phyloP scores from a whole-genome alignment of 2,888 invertebrate genomes.

The Cylindroiulus punctatus region DNA sequence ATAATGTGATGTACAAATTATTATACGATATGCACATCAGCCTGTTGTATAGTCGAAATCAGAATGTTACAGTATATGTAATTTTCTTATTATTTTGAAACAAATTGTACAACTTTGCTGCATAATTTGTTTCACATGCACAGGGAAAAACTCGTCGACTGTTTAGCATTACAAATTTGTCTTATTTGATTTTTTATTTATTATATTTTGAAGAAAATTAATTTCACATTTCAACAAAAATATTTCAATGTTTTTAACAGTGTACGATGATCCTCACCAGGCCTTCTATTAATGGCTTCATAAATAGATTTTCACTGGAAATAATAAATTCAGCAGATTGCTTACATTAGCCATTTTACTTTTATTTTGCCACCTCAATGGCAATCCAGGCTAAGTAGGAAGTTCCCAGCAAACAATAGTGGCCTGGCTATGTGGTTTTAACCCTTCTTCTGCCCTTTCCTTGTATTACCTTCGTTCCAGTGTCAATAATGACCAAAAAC shows the following conservation, averaged over 20 bases:
- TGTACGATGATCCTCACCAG: background rate
- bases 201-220: no score
- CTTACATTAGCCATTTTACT: background rate
- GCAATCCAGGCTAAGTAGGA: slow-evolving; percentile 24
- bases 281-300: background rate
- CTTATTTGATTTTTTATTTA: no score
- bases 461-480: background rate
- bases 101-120: no score
- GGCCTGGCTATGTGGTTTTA: background rate
- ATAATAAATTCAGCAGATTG: background rate
- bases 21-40: no score
- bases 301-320: background rate
- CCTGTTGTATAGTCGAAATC: no score
- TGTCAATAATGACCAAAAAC: slow-evolving; percentile 20
- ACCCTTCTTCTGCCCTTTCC: slow-evolving; percentile 19
- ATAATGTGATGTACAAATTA: no score
- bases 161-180: no score
- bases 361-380: background rate
- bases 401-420: background rate
- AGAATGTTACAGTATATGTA: no score
- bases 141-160: no score
- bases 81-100: no score
- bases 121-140: no score
- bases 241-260: background rate
- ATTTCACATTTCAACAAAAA: no score